Conservation (phyloP, 2,888 invertebrate genomes). For the Anoncus sp. region DNA sequence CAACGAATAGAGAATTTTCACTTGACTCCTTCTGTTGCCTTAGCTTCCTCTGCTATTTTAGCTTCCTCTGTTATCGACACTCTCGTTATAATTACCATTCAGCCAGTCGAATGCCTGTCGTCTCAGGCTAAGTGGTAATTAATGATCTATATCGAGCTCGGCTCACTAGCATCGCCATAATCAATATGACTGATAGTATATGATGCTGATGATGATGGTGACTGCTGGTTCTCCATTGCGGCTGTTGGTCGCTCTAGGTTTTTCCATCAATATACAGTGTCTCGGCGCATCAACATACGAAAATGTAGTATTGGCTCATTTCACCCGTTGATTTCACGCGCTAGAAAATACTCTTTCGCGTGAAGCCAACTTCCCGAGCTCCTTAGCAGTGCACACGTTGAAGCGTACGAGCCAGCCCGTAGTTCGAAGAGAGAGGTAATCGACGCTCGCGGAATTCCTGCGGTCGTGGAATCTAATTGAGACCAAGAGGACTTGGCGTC, state of each 20-base stretch:
- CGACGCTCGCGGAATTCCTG: constrained; percentile 60
- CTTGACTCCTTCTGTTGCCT: not conserved
- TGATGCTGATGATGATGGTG: constrained; percentile 28
- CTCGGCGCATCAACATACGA: constrained; percentile 22
- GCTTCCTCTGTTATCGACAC: constrained; percentile 12
- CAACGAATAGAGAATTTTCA: not conserved
- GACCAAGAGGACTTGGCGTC: constrained; percentile 48
- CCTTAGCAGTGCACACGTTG: constrained; percentile 20
- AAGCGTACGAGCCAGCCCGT: constrained; percentile 36
- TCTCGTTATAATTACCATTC: constrained; percentile 43
- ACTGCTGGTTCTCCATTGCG: constrained; percentile 23
- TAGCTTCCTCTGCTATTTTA: constrained; percentile 9
- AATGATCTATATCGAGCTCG: constrained; percentile 46
- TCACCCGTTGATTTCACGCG: constrained; percentile 24
- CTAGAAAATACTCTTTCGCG: constrained; percentile 17
- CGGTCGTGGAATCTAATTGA: constrained; percentile 65
- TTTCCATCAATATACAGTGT: constrained; percentile 29
- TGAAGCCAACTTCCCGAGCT: constrained; percentile 10
- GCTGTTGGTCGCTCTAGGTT: constrained; percentile 26
- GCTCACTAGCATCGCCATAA: constrained; percentile 17
- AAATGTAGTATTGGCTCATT: constrained; percentile 23
- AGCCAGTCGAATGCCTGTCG: constrained; percentile 41
- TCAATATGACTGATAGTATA: too few species aligned
- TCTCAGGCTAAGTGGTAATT: constrained; percentile 50
- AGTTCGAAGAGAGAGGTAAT: constrained; percentile 43